phyloP scores from a whole-genome alignment of 2,113 vertebrate species.

The Nibea albiflora region DNA sequence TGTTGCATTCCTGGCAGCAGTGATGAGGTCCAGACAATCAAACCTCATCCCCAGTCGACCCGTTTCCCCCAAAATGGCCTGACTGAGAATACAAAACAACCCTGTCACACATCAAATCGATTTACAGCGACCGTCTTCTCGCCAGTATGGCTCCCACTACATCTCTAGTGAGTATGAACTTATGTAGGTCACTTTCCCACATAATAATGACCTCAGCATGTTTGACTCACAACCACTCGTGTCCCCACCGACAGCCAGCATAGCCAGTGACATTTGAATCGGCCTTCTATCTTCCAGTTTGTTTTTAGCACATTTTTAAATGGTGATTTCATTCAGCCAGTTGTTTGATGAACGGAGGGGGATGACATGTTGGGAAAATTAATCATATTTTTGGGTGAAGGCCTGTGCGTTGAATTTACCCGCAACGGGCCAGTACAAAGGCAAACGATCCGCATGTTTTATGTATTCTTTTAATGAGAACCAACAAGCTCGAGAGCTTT shows the following conservation, averaged over 20 bases:
- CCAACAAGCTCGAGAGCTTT: not conserved
- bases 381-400: not conserved
- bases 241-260: constrained; percentile 7
- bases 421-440: not conserved
- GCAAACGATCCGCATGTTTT: not conserved
- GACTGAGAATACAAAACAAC: constrained; percentile 6
- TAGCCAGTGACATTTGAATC: not conserved
- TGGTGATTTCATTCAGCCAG: constrained; percentile 1
- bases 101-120: constrained; percentile 33
- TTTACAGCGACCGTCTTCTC: constrained; percentile 27
- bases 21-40: constrained; percentile 32
- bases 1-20: constrained; percentile 4
- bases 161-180: constrained; percentile 3
- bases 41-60: constrained; percentile 38
- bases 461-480: constrained; percentile 24
- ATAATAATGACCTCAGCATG: constrained; percentile 35
- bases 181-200: constrained; percentile 58
- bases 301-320: not conserved
- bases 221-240: constrained; percentile 10
- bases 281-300: not conserved
- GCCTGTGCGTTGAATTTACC: not conserved
- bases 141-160: constrained; percentile 13
- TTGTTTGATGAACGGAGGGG: not conserved
- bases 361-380: not conserved
- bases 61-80: not conserved